These are phyloP conservation scores for Oreohelix idahoensis DNA, from an alignment of 1,140 invertebrate genomes.

Conservation along the genomic window DNA sequence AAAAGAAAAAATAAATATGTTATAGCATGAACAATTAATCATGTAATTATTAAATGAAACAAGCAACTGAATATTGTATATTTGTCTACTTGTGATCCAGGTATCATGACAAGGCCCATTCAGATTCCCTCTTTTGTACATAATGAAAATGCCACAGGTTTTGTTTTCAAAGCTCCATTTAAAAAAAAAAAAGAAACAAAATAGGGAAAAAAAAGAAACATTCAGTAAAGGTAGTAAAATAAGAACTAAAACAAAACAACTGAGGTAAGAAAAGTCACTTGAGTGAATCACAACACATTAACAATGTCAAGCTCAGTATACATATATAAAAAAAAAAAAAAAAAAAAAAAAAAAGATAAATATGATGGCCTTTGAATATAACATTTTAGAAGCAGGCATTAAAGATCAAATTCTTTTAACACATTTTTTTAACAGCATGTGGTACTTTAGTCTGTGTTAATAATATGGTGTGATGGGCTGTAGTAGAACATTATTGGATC, in stretches of 20 bases:
- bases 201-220: neutral
- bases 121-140: slow-evolving; percentile 36
- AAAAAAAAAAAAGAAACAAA: slow-evolving; percentile 11
- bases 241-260: neutral
- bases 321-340: too few relatives aligned
- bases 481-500: too few relatives aligned
- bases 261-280: neutral
- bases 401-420: too few relatives aligned
- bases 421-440: too few relatives aligned
- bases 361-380: too few relatives aligned
- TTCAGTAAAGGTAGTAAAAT: neutral
- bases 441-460: too few relatives aligned
- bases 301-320: neutral
- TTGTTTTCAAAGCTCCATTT: slow-evolving; percentile 14
- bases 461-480: too few relatives aligned
- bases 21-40: neutral
- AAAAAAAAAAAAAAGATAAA: too few relatives aligned
- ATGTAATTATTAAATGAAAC: neutral
- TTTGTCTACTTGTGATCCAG: slow-evolving; percentile 37
- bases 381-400: too few relatives aligned
- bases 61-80: slow-evolving; percentile 19
- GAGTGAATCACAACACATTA: neutral
- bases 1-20: neutral
- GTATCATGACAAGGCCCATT: neutral
- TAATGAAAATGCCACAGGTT: slow-evolving; percentile 48